phyloP scores from a whole-genome alignment of 2,888 invertebrate genomes.

The Lasioglossum marginatum region DNA sequence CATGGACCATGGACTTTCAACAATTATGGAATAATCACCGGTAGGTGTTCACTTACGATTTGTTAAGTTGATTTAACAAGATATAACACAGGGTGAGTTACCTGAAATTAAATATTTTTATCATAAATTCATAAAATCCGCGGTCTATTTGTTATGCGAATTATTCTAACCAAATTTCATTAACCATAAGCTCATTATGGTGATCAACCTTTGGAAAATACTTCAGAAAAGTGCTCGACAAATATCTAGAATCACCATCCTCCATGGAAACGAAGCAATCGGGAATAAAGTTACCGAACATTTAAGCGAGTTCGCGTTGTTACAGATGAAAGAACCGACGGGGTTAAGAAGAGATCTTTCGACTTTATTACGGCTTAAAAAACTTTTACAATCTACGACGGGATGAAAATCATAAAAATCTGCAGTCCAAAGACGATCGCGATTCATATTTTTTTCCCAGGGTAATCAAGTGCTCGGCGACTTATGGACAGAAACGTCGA shows the following conservation, averaged over 20 bases:
- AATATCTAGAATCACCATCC: background rate
- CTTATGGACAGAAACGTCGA: slow-evolving; percentile 7
- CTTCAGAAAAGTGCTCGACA: background rate
- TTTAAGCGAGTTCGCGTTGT: background rate
- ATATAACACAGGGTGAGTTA: no score
- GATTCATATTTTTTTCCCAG: background rate
- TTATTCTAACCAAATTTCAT: background rate
- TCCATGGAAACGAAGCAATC: background rate
- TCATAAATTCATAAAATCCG: no score
- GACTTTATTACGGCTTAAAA: background rate
- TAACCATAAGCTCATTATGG: background rate
- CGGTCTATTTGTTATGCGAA: background rate
- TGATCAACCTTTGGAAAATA: background rate
- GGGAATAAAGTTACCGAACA: background rate
- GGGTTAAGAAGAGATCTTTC: background rate
- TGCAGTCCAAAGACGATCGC: background rate
- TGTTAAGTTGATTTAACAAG: no score
- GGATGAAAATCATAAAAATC: background rate
- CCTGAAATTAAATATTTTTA: no score
- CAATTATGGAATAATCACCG: no score
- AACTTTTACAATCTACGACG: background rate
- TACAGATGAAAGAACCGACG: background rate
- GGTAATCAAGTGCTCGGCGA: background rate
- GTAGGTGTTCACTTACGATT: no score
- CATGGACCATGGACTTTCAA: no score